phyloP scores from a whole-genome alignment of 2,113 vertebrate genomes.

The Rhineura floridana region DNA sequence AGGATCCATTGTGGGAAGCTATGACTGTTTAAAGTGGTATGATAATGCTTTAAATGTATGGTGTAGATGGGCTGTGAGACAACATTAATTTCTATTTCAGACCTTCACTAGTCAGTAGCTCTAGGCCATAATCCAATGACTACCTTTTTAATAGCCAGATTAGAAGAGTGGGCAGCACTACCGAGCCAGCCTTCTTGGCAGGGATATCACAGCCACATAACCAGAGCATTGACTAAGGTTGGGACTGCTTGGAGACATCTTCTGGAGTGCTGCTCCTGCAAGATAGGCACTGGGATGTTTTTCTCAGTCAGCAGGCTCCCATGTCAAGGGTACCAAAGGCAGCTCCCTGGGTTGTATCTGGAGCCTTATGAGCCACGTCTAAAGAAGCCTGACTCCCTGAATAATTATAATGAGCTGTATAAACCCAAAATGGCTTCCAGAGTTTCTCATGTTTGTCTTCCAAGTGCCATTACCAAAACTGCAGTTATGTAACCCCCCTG shows the following conservation, averaged over 20 bases:
- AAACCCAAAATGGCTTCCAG: conserved; percentile 6
- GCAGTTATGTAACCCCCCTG: not conserved
- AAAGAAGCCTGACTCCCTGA: conserved; percentile 19
- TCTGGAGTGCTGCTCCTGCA: too few relatives aligned
- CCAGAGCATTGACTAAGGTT: too few relatives aligned
- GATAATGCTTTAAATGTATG: too few relatives aligned
- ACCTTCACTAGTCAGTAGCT: not conserved
- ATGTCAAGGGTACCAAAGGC: not conserved
- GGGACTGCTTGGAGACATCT: too few relatives aligned
- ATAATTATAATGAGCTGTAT: conserved; percentile 4
- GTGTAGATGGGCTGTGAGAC: too few relatives aligned
- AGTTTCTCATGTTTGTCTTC: not conserved
- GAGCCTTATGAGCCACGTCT: conserved; percentile 6
- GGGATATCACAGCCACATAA: too few relatives aligned
- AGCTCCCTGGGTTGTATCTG: not conserved
- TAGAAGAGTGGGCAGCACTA: too few relatives aligned
- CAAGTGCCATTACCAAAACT: not conserved
- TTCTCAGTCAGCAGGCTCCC: not conserved
- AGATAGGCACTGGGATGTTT: not conserved
- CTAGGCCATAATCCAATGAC: not conserved
- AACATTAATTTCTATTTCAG: too few relatives aligned
- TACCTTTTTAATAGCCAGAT: too few relatives aligned
- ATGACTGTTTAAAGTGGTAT: too few relatives aligned
- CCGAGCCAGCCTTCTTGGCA: too few relatives aligned
- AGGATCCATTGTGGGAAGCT: too few relatives aligned